Percentiles rank a stretch among this genome's conserved stretches.
These are phyloP conservation scores for Epizoanthus rinbou DNA, from an alignment of 92 coral and sea anemone genomes.

Conservation along the genomic window DNA sequence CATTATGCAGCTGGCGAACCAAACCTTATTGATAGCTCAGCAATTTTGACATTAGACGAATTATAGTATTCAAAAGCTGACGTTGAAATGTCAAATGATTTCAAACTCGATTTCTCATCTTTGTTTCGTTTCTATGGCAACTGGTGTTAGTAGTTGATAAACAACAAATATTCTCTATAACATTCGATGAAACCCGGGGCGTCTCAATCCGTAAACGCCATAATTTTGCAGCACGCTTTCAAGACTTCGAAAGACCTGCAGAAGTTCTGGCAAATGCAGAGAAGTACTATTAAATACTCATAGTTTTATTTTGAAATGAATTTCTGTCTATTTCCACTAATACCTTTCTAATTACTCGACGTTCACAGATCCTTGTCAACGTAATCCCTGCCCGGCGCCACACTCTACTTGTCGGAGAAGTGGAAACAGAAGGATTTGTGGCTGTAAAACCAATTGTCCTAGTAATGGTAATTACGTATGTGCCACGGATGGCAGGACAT, in stretches of 20 bases:
- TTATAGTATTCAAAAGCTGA: too few relatives aligned
- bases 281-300: background rate
- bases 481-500: constrained; percentile 28
- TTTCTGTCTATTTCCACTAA: background rate
- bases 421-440: constrained; percentile 8
- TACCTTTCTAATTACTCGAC: background rate
- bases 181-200: too few relatives aligned
- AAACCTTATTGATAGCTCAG: too few relatives aligned
- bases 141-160: too few relatives aligned
- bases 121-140: too few relatives aligned
- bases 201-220: too few relatives aligned
- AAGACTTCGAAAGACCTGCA: background rate
- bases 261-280: background rate
- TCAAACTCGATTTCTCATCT: too few relatives aligned
- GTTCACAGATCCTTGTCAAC: constrained; percentile 26
- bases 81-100: too few relatives aligned
- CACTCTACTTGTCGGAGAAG: constrained; percentile 15
- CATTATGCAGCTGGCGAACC: too few relatives aligned
- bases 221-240: too few relatives aligned
- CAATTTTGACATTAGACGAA: too few relatives aligned
- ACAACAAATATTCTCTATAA: too few relatives aligned
- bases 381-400: constrained; percentile 28
- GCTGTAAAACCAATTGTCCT: constrained; percentile 28
- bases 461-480: background rate
- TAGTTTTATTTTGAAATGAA: background rate